These are phyloP conservation scores for Scylla paramamosain DNA, from an alignment of 1,140 invertebrate genomes.

Conservation along the genomic window DNA sequence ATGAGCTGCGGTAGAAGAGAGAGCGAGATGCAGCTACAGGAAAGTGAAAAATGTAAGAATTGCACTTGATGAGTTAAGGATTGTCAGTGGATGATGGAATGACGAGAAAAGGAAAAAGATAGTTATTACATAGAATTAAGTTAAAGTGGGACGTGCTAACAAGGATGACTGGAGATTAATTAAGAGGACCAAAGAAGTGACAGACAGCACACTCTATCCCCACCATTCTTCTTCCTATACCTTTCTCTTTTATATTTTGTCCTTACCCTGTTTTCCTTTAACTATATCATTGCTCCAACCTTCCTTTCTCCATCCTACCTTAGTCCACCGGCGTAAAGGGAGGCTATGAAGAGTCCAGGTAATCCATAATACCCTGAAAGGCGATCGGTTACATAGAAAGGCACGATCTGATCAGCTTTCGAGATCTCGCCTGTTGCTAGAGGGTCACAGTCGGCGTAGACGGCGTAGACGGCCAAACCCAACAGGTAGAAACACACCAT, in stretches of 20 bases:
- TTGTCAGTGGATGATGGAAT: background rate
- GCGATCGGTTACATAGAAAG: constrained; percentile 79
- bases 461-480: constrained; percentile 78
- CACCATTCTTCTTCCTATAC: no score
- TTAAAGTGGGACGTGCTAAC: no score
- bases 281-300: background rate
- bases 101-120: no score
- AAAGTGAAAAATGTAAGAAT: background rate
- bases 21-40: background rate
- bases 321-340: constrained; percentile 79
- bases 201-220: no score
- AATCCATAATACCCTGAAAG: constrained; percentile 78
- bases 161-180: no score
- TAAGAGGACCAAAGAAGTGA: no score
- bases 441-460: constrained; percentile 78
- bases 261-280: no score
- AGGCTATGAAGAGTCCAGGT: constrained; percentile 79
- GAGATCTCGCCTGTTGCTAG: constrained; percentile 77
- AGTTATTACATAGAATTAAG: no score
- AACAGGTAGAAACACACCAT: constrained; percentile 73
- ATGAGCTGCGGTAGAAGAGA: constrained; percentile 79
- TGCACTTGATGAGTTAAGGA: background rate
- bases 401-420: constrained; percentile 79
- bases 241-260: no score
- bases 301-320: constrained; percentile 41